Percentiles rank a stretch among this genome's conserved stretches.
Evolutionary conservation across 2,797 vertebrate genomes (phyloP).

Genomic region (Eupleurogrammus muticus): DNA sequence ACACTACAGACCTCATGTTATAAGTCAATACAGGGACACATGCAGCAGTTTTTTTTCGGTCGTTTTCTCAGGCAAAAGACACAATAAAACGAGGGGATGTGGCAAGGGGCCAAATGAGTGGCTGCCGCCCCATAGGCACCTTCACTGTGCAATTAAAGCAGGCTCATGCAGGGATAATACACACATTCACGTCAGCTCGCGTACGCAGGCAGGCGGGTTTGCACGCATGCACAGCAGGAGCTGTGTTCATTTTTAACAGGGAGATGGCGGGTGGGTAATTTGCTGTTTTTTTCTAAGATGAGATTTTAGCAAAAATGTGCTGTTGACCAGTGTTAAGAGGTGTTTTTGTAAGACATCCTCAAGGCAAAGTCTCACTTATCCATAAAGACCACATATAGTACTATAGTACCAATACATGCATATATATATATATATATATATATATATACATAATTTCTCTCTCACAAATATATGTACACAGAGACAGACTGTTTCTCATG

Average conservation of each 20-base stretch:
- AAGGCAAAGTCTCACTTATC: neutral
- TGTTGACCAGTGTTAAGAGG: neutral
- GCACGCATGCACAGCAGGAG: constrained; percentile 36
- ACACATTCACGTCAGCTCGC: constrained; percentile 58
- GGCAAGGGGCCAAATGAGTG: constrained; percentile 57
- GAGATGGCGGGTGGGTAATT: constrained; percentile 48
- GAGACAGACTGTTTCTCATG: constrained; percentile 23
- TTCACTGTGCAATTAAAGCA: constrained; percentile 70
- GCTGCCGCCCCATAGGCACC: constrained; percentile 56
- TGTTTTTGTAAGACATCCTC: constrained; percentile 3
- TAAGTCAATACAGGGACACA: constrained; percentile 42
- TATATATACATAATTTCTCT: constrained; percentile 1
- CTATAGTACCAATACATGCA: too few species aligned
- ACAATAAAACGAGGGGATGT: constrained; percentile 77
- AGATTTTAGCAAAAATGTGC: constrained; percentile 24
- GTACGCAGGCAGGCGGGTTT: constrained; percentile 54
- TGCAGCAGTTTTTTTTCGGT: constrained; percentile 62
- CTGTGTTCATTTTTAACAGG: constrained; percentile 64
- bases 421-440: too few species aligned
- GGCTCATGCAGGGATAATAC: constrained; percentile 69
- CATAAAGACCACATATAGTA: neutral
- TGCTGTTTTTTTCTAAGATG: constrained; percentile 15
- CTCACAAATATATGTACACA: neutral
- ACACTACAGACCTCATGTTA: constrained; percentile 35
- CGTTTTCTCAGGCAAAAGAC: constrained; percentile 58